Evolutionary conservation across 2,797 vertebrate species (phyloP).

Genomic region (Synaphobranchus kaupii): DNA sequence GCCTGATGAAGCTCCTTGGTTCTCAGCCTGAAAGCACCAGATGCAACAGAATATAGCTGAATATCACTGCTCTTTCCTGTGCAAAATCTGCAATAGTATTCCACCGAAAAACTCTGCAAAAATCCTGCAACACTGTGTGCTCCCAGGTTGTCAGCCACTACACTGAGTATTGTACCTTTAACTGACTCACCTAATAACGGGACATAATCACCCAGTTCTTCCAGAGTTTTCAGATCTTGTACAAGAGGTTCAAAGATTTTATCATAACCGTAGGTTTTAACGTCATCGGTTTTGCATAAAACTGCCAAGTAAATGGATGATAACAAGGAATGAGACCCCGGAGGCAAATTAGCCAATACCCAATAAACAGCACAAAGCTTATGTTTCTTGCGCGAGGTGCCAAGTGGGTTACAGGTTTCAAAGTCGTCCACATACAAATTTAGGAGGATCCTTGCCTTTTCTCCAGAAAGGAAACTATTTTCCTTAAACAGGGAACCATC

Average conservation of each 20-base stretch:
- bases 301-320: conserved; percentile 33
- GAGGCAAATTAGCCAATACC: conserved; percentile 29
- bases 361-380: conserved; percentile 25
- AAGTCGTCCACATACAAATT: conserved; percentile 34
- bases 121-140: conserved; percentile 21
- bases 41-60: background rate
- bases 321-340: conserved; percentile 24
- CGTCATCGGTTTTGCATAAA: conserved; percentile 33
- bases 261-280: conserved; percentile 34
- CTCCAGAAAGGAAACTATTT: conserved; percentile 24
- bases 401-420: conserved; percentile 26
- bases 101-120: conserved; percentile 5
- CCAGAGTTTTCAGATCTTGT: conserved; percentile 29
- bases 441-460: conserved; percentile 24
- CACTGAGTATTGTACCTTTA: conserved; percentile 20
- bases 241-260: conserved; percentile 34
- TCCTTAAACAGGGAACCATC: conserved; percentile 29
- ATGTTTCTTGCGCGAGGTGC: conserved; percentile 12
- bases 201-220: conserved; percentile 28
- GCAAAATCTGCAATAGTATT: conserved; percentile 14
- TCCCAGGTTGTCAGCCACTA: conserved; percentile 33
- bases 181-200: background rate
- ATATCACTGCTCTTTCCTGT: conserved; percentile 18
- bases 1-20: conserved; percentile 7
- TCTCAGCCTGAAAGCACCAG: conserved; percentile 8